Base-by-base conservation (phyloP, 2,888 invertebrate species). In the Sthenelais limicola region DNA sequence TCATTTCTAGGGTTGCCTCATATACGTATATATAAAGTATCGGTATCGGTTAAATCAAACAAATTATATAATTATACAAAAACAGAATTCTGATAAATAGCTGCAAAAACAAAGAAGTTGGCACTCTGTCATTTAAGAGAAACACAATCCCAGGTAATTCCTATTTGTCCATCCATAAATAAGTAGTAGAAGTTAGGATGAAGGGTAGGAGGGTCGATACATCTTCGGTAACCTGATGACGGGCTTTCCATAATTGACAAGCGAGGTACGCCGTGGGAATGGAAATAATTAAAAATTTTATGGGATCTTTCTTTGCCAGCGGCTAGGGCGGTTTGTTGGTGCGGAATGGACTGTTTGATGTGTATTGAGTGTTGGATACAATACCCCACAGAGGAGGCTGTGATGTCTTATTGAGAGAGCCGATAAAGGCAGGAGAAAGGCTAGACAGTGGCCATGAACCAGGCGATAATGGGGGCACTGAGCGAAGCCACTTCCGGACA, bases 271-370 rank as follows among this genome's bases (percentile, higher is more conserved):
- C 32, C 12, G 30, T 5, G 24, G 24, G 56, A 56, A 33, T 56
- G 18, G 56, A 56, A 56, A 56, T 56, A 56, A 56, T 56, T 56
- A 56, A 56, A 56, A 56, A 33, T 24, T 56, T 56, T 33, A 56
- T 56, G 56, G 7, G 30, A 18, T 18, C 9, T 9, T 43, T 9
- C 18, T 9, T 43, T 43, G 43, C 12, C 9, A n/a, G 49, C 49
- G 9, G 49, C 9, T 24, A 5, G 49, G 49, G 9, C n/a, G 49
- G 49, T 5, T 18, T 43, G 43, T 18, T n/a, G 43, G 43, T 18
- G 43, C 12, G 18, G 43, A 43, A 43, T 9, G 12, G 12, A 43
- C 12, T 18, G 30, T 56, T 56, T 56, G 56, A 56, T 56, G 56
- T 56, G 30, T 12, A 56, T 26, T 26, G 54, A 54, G 26, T 12